Conservation (phyloP, 2,888 invertebrate genomes). For the Heterodera filipjevi region DNA sequence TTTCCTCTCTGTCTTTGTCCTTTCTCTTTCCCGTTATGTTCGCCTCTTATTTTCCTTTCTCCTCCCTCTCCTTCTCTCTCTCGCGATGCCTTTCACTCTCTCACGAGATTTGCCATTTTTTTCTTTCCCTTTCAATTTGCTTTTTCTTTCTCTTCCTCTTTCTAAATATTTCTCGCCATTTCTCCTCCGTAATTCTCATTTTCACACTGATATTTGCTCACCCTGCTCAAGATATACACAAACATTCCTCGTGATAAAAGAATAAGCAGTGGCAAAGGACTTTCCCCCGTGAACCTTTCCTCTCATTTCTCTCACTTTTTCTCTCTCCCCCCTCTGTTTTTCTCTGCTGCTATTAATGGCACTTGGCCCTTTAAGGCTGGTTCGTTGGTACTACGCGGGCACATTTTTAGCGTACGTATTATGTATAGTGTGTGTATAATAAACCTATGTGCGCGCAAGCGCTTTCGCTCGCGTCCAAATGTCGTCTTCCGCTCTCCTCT, state of each 20-base stretch:
- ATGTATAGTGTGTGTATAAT: neutral
- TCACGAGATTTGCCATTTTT: neutral
- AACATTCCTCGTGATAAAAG: neutral
- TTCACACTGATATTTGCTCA: neutral
- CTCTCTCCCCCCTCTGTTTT: neutral
- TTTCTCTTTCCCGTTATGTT: neutral
- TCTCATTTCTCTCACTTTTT: neutral
- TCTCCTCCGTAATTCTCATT: neutral
- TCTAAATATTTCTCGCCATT: neutral
- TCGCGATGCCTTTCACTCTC: neutral
- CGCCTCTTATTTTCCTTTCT: neutral
- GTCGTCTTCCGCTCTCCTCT: neutral
- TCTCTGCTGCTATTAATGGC: neutral
- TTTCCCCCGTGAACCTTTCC: neutral
- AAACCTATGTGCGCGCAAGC: neutral
- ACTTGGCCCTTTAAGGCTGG: neutral
- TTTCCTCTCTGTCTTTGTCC: neutral
- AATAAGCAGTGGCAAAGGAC: neutral
- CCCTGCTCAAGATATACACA: too few species aligned
- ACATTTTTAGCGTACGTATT: neutral
- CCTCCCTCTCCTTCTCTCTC: neutral
- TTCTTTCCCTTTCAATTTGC: too few species aligned
- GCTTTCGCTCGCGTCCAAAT: slow-evolving; percentile 3
- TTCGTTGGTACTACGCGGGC: neutral
- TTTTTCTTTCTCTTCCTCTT: too few species aligned